phyloP scores from a whole-genome alignment of 2,888 invertebrate genomes.

The Heterodera filipjevi region DNA sequence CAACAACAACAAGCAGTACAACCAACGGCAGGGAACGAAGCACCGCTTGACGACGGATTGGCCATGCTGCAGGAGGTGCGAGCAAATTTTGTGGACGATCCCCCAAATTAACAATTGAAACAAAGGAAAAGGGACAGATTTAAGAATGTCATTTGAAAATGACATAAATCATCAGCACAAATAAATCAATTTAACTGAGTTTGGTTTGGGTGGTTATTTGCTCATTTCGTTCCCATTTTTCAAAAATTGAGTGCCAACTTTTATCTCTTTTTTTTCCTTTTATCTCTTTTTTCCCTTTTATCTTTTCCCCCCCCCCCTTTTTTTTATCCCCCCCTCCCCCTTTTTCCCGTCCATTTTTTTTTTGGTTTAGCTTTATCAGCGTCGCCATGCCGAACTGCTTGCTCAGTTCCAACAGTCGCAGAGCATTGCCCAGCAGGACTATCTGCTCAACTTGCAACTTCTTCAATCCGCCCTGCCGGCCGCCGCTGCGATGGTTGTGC shows the following conservation, averaged over 20 bases:
- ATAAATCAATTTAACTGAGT: too few relatives aligned
- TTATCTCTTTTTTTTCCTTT: too few relatives aligned
- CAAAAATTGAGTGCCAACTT: too few relatives aligned
- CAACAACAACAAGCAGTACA: conserved; percentile 12
- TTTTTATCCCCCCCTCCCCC: neutral
- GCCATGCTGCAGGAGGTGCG: conserved; percentile 35
- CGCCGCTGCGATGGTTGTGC: conserved; percentile 31
- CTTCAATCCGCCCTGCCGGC: conserved; percentile 26
- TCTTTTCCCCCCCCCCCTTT: neutral
- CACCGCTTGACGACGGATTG: conserved; percentile 29
- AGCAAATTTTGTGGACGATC: neutral
- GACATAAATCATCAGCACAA: too few relatives aligned
- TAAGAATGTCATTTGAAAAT: too few relatives aligned
- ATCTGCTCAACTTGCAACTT: conserved; percentile 40
- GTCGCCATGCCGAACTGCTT: conserved; percentile 59
- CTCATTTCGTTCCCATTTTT: too few relatives aligned
- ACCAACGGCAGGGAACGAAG: neutral
- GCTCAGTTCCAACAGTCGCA: conserved; percentile 42
- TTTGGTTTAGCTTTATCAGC: conserved; percentile 45
- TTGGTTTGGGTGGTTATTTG: too few relatives aligned
- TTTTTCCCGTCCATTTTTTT: neutral
- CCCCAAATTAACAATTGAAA: neutral
- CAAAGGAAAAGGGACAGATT: neutral
- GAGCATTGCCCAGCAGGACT: conserved; percentile 39
- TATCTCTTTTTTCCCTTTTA: neutral